Conservation (phyloP, 2,888 invertebrate species). For the Andrena bicolor region DNA sequence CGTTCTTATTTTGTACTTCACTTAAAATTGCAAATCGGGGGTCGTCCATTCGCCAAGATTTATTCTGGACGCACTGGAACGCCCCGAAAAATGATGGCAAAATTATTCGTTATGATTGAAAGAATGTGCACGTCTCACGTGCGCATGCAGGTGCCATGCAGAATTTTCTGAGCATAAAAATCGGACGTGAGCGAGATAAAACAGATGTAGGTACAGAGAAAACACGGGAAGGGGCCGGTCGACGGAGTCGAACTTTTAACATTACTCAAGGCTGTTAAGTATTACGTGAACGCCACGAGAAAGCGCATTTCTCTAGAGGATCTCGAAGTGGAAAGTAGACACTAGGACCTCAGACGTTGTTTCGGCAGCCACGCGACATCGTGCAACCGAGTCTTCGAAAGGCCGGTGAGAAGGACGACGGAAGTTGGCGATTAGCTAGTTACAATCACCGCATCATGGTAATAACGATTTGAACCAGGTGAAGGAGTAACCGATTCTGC, state of each 20-base stretch:
- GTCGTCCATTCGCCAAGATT: neutral
- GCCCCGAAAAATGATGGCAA: neutral
- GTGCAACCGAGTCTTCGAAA: neutral
- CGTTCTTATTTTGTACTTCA: neutral
- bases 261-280: conserved; percentile 59
- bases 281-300: conserved; percentile 80
- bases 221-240: conserved; percentile 14
- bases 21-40: neutral
- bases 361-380: conserved; percentile 10
- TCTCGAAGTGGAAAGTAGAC: conserved; percentile 69
- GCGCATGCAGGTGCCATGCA: neutral
- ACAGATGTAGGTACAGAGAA: conserved; percentile 8
- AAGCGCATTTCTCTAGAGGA: conserved; percentile 81
- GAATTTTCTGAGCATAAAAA: conserved; percentile 3
- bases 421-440: neutral
- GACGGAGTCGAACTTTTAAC: conserved; percentile 6
- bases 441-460: neutral
- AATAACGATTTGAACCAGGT: neutral
- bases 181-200: conserved; percentile 7
- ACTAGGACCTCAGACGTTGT: conserved; percentile 12
- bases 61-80: neutral
- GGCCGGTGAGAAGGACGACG: neutral
- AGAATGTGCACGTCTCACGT: neutral
- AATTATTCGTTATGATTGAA: neutral
- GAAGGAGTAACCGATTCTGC: neutral